Base-by-base conservation (phyloP, 2,888 invertebrate species). In the Catocala sponsa region DNA sequence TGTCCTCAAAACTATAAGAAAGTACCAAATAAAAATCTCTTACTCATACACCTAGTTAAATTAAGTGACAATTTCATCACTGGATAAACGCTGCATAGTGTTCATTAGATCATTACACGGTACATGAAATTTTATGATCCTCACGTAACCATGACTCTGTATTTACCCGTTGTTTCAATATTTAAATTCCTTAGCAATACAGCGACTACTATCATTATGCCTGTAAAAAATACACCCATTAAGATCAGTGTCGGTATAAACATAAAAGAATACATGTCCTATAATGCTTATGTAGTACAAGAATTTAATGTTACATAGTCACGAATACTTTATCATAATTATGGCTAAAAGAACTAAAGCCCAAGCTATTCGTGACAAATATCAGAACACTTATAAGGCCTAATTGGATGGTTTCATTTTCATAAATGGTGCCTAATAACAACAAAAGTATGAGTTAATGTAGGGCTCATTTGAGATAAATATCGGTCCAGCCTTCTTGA, bases 381-480 rank as follows among this genome's bases (percentile, higher is more conserved):
- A 68, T 63, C 65, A 63, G 55, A 67, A 55, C 66, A 67, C 61
- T 70, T 70, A 63, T 47, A 62, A 61, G 41, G 59, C 54, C 69
- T 80, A 75, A 80, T 80, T 79, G 77, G 72, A 71, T 66, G 59
- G 68, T 77, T 76, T 72, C 54, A 72, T 67, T 71, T 63, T 56
- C 61, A 62, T 68, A 72, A 73, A 69, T 68, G 63, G 46, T 63
- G 61, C 61, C 66, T 68, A 67, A 65, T 58, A 69, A 67, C 54
- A 59, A 66, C 59, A 58, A 61, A 61, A 12, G 12, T 60, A 47
- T 47, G 50, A 52, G 1, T 68, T 13, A 13, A 15, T 32, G 4
- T 15, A 15, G 13, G 48, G 5, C 47, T 33, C 11, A 4, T 53
- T 56, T 43, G 5, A 9, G 25, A 54, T 9, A 52, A 60, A 35